Evolutionary conservation across 2,888 invertebrate species (phyloP).

Genomic region (Bombylius major): DNA sequence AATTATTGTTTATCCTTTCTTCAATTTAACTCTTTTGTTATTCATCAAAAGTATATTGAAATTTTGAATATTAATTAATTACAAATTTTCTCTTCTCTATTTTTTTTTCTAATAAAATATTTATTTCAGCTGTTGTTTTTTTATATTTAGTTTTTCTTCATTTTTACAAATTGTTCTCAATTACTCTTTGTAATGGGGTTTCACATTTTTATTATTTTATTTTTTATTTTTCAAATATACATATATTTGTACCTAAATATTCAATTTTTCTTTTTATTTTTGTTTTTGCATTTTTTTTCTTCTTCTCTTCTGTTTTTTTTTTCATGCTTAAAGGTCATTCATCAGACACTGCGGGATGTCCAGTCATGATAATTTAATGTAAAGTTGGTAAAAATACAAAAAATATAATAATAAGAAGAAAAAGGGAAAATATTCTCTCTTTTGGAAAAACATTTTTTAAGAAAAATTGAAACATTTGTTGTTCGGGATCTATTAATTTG

Average conservation of each 20-base stretch:
- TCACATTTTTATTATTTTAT: background rate
- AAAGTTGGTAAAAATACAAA: no score
- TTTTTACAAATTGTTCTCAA: background rate
- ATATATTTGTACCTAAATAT: no score
- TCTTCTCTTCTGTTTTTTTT: background rate
- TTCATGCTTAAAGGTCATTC: conserved; percentile 33
- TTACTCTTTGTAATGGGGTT: background rate
- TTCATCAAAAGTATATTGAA: no score
- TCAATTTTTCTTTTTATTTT: background rate
- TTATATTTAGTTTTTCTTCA: background rate
- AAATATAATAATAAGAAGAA: no score
- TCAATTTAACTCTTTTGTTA: no score
- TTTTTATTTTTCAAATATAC: background rate
- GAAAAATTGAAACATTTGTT: background rate
- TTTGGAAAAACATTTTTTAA: background rate
- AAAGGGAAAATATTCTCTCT: no score
- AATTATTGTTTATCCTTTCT: no score
- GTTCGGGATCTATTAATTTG: background rate
- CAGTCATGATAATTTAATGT: conserved; percentile 10
- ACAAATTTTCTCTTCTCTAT: no score
- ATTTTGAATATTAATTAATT: no score
- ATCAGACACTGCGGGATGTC: conserved; percentile 35
- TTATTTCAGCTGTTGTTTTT: background rate
- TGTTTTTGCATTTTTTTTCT: background rate
- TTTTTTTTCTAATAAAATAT: background rate